Evolutionary conservation across 2,113 vertebrate species (phyloP).

Genomic region (Ciconia maguari): DNA sequence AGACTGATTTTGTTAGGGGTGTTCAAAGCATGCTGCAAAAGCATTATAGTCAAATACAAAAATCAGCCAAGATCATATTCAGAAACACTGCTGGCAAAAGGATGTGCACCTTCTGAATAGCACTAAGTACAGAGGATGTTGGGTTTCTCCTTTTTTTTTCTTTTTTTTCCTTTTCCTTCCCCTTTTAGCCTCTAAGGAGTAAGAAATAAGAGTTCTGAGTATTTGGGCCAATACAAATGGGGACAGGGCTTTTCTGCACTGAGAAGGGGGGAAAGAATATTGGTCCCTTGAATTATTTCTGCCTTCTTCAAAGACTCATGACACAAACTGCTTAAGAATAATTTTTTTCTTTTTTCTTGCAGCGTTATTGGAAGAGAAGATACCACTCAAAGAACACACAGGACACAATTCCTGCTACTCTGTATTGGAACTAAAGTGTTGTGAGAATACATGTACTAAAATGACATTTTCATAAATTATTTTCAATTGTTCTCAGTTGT

Average conservation of each 20-base stretch:
- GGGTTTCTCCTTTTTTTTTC: not conserved
- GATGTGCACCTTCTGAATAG: not conserved
- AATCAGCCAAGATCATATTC: not conserved
- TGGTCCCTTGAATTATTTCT: not conserved
- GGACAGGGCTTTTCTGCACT: not conserved
- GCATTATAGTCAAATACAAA: not conserved
- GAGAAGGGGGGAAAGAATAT: not conserved
- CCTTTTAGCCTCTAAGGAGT: not conserved
- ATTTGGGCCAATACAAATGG: not conserved
- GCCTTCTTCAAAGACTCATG: not conserved
- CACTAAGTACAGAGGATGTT: not conserved
- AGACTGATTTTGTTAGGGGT: not conserved
- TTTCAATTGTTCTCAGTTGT: constrained; percentile 65
- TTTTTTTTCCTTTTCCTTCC: not conserved
- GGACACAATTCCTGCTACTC: constrained; percentile 55
- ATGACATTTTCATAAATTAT: constrained; percentile 72
- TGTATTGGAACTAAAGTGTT: constrained; percentile 54
- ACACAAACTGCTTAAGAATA: not conserved
- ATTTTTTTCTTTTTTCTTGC: not conserved
- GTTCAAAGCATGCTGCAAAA: not conserved
- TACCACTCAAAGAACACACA: constrained; percentile 37
- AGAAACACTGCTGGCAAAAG: not conserved
- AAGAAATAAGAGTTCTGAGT: not conserved
- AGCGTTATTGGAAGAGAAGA: constrained; percentile 30
- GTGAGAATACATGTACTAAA: constrained; percentile 35